Base-by-base conservation (phyloP, 2,888 invertebrate species). In the Magallana nippona region DNA sequence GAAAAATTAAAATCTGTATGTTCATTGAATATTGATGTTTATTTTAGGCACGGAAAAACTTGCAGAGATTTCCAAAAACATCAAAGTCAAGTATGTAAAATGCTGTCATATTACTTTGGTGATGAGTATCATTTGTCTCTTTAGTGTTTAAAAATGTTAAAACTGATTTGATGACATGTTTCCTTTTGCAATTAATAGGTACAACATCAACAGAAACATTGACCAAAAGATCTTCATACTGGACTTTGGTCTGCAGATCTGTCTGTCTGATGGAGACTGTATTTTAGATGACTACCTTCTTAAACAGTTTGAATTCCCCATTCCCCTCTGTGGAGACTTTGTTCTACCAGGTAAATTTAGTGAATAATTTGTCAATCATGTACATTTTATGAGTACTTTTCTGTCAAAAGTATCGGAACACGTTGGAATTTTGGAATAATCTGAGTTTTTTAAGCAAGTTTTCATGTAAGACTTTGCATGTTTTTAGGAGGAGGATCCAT, bases 311-410 rank as follows among this genome's bases (percentile, higher is more conserved):
- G 79, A 80, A 78, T 77, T 88, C 22, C 88, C 88, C 1, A 87
- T 86, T 27, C 87, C 85, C 8, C 58, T 87, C 22, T 88, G 88
- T 80, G 86, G 86, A 22, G 80, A 83, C 19, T 84, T 86, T 78
- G 81, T 82, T 3, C 77, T 86, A 13, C 86, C 86, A 83, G 86
- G 86, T 86, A 32, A 79, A 57, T 22, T 10, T 2, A 55, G 55
- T 55, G 11, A 55, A 15, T 13, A n/a, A 55, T 55, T 22, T 22
- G 27, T n/a, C 11, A 1, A 19, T 19, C 19, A 60, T 60, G 60
- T 60, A 27, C 27, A 27, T 27, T n/a, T n/a, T n/a, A n/a, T n/a
- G n/a, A n/a, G 27, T 27, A 3, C 15, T 1, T 32, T 27, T 44
- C 17, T 27, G 44, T 44, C 0, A 8, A 8, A 44, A 44, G 44